A percentile compares a stretch with the other conserved stretches of the same genome.
Conservation (phyloP, 2,797 vertebrate species). For the Fundulus diaphanus region DNA sequence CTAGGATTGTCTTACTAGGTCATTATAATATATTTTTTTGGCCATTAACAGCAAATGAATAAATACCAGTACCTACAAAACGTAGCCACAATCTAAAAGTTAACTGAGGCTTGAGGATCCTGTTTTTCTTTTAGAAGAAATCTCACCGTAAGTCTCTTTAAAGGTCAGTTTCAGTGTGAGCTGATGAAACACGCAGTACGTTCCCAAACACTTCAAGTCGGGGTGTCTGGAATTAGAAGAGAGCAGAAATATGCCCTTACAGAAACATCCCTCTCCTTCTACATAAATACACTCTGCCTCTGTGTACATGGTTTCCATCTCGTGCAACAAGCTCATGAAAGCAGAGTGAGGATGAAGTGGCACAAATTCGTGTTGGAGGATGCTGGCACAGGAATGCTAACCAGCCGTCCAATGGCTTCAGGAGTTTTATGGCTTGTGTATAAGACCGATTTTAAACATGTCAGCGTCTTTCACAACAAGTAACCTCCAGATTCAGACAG, state of each 20-base stretch:
- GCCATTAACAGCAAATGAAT: not conserved
- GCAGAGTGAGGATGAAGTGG: conserved; percentile 38
- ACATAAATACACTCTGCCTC: not conserved
- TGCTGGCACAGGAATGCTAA: conserved; percentile 20
- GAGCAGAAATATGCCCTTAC: not conserved
- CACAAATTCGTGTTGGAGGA: conserved; percentile 33
- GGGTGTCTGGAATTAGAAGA: not conserved
- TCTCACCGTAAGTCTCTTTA: not conserved
- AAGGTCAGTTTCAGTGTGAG: conserved; percentile 13
- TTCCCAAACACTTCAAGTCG: not conserved
- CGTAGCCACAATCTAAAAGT: not conserved
- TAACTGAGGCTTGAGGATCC: not conserved
- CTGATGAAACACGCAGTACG: not conserved
- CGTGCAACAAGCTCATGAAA: conserved; percentile 13
- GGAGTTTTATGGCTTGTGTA: conserved; percentile 52
- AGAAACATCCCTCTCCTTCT: not conserved
- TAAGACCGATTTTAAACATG: conserved; percentile 24
- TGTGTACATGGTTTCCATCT: conserved; percentile 30
- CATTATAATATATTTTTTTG: too few relatives aligned
- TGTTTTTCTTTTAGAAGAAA: not conserved
- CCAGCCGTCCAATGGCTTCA: not conserved
- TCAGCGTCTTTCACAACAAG: not conserved
- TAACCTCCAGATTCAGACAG: not conserved
- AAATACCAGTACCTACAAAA: not conserved
- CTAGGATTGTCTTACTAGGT: not conserved